Conservation (phyloP, 2,797 vertebrate species). For the Gallirallus australis region DNA sequence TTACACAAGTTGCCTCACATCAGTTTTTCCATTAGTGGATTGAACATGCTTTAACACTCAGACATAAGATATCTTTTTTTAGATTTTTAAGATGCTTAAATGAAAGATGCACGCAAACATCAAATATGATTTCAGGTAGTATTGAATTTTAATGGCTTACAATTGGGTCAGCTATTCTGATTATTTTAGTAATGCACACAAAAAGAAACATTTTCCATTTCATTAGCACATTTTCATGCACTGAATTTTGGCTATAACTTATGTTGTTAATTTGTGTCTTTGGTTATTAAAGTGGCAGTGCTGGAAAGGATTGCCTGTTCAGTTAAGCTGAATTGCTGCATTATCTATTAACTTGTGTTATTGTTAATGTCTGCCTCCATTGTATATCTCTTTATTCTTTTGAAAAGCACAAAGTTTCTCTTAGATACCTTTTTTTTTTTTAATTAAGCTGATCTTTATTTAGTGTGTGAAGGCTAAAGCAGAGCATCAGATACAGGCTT, state of each 20-base stretch:
- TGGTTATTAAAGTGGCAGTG: neutral
- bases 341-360: neutral
- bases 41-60: neutral
- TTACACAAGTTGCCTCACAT: neutral
- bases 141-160: neutral
- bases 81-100: neutral
- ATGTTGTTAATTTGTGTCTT: neutral
- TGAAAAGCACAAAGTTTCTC: neutral
- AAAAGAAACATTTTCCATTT: neutral
- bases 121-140: neutral
- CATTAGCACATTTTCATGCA: neutral
- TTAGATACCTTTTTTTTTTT: neutral
- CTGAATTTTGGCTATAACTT: neutral
- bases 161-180: neutral
- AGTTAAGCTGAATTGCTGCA: neutral
- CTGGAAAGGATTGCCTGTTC: neutral
- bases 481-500: neutral
- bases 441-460: neutral
- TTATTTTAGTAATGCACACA: neutral
- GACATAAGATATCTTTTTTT: neutral
- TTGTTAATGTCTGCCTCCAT: neutral
- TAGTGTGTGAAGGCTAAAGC: neutral
- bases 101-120: neutral
- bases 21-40: neutral
- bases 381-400: neutral